phyloP scores from a whole-genome alignment of 2,113 vertebrate species.

The Promerops cafer region DNA sequence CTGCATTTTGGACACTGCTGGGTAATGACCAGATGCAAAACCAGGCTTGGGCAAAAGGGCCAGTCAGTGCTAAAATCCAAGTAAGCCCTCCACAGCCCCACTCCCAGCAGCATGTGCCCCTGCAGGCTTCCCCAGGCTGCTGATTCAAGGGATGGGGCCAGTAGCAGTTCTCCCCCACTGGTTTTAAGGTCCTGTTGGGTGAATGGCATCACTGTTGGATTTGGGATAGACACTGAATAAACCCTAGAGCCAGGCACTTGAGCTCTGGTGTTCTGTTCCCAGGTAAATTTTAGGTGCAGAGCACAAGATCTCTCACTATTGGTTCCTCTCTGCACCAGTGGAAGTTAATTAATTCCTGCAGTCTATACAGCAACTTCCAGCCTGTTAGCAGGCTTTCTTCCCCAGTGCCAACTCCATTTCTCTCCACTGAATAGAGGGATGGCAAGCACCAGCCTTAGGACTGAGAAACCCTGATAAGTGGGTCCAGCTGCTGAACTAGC shows the following conservation, averaged over 20 bases:
- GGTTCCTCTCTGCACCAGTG: neutral
- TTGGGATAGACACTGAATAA: neutral
- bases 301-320: neutral
- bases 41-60: neutral
- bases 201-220: neutral
- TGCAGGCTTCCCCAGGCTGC: neutral
- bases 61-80: neutral
- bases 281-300: neutral
- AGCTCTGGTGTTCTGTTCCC: neutral
- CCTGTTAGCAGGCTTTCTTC: neutral
- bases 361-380: neutral
- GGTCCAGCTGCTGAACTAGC: neutral
- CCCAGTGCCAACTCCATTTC: neutral
- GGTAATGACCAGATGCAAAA: neutral
- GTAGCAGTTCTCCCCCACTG: rapidly evolving
- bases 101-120: rapidly evolving
- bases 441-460: neutral
- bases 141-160: neutral
- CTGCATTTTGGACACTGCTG: neutral
- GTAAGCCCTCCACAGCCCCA: rapidly evolving
- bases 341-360: neutral
- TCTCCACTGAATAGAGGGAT: neutral
- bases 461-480: neutral
- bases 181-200: neutral
- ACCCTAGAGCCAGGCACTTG: no score